Evolutionary conservation across 2,113 vertebrate genomes (phyloP).

Genomic region (Callithrix jacchus): DNA sequence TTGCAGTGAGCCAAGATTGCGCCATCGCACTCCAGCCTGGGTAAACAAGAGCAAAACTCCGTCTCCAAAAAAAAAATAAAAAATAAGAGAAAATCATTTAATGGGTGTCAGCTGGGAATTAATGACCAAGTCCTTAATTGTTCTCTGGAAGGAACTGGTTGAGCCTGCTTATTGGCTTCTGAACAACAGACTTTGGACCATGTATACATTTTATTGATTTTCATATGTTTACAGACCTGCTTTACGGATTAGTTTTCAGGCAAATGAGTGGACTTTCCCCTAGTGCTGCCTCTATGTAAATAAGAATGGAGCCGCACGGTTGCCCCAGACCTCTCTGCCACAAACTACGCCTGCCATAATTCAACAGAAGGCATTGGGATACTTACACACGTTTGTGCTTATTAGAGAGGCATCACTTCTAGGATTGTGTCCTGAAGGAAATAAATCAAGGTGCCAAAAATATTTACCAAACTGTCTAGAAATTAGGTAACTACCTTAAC

Average conservation of each 20-base stretch:
- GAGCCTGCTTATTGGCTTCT: neutral
- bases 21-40: no score
- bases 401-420: neutral
- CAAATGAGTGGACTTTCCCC: neutral
- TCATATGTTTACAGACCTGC: neutral
- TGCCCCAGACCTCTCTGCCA: neutral
- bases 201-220: neutral
- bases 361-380: rapidly evolving
- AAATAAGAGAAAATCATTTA: neutral
- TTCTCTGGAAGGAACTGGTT: neutral
- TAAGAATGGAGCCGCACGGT: rapidly evolving
- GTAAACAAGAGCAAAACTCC: no score
- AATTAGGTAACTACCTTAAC: neutral
- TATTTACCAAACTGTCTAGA: neutral
- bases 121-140: neutral
- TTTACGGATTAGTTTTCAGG: neutral
- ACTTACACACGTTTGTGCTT: neutral
- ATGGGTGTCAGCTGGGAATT: neutral
- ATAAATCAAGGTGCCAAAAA: neutral
- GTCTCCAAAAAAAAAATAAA: neutral
- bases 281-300: neutral
- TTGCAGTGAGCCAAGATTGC: no score
- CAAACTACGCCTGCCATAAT: neutral
- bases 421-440: neutral
- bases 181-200: neutral